Conservation (phyloP, 2,888 invertebrate genomes). For the Himalopsyche anomala region DNA sequence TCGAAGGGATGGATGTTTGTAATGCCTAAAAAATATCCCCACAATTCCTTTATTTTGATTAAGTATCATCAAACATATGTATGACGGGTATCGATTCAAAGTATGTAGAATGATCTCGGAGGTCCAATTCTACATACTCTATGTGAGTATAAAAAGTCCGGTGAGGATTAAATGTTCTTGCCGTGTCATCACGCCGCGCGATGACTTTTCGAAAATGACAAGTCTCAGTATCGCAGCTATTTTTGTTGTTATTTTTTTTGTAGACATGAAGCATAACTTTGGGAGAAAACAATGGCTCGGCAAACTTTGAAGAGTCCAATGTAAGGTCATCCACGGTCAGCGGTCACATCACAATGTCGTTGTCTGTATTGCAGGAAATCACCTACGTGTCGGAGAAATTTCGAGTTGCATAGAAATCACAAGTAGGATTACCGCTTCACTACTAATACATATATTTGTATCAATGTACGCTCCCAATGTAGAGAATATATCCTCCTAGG, state of each 20-base stretch:
- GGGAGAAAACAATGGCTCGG: slow-evolving; percentile 60
- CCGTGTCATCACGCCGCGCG: slow-evolving; percentile 48
- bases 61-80: neutral
- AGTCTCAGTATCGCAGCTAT: slow-evolving; percentile 24
- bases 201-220: slow-evolving; percentile 56
- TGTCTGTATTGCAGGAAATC: neutral
- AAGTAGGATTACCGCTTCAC: too few relatives aligned
- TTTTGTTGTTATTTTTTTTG: slow-evolving; percentile 54
- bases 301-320: slow-evolving; percentile 50
- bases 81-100: neutral
- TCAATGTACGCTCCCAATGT: too few relatives aligned
- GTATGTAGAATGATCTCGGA: neutral
- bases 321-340: slow-evolving; percentile 47
- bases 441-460: too few relatives aligned
- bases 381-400: neutral
- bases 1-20: too few relatives aligned
- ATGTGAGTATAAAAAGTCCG: slow-evolving; percentile 17
- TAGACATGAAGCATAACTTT: slow-evolving; percentile 56
- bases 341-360: slow-evolving; percentile 36
- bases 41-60: too few relatives aligned
- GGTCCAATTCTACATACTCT: slow-evolving; percentile 22
- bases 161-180: slow-evolving; percentile 16
- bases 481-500: too few relatives aligned
- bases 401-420: too few relatives aligned
- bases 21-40: too few relatives aligned